Evolutionary conservation across 2,888 invertebrate species (phyloP).

Genomic region (Himalopsyche japonica): DNA sequence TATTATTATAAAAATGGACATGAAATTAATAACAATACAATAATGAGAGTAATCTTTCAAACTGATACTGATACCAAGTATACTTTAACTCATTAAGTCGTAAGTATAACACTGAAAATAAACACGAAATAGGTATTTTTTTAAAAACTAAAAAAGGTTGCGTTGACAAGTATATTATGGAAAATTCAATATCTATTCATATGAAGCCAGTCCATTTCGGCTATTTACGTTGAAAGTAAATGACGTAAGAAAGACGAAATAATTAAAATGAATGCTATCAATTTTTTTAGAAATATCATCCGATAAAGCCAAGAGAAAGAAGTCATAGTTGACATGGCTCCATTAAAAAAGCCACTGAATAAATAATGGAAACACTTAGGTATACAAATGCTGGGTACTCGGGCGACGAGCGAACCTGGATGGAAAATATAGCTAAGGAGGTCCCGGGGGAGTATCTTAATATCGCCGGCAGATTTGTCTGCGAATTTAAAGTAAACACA

Average conservation of each 20-base stretch:
- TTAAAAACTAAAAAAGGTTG: no score
- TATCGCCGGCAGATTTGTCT: constrained; percentile 32
- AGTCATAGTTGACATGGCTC: constrained; percentile 17
- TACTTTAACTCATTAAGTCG: no score
- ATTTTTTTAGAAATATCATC: not conserved
- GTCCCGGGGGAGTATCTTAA: constrained; percentile 27
- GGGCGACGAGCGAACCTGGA: not conserved
- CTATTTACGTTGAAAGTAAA: not conserved
- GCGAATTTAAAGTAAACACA: constrained; percentile 33
- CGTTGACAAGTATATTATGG: no score
- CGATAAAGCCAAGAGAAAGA: constrained; percentile 1
- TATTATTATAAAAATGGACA: no score
- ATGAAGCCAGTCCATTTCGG: not conserved
- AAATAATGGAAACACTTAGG: constrained; percentile 26
- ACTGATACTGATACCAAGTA: no score
- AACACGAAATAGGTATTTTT: no score
- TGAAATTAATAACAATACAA: no score
- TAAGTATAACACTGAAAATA: no score
- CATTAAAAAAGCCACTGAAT: constrained; percentile 26
- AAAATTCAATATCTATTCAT: no score
- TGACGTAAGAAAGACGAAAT: not conserved
- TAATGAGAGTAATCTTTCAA: no score
- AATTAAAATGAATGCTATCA: not conserved
- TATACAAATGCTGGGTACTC: constrained; percentile 2
- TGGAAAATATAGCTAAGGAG: constrained; percentile 14